Evolutionary conservation across 2,888 invertebrate genomes (phyloP), one percentile per base, ranked within the genome.

Genomic region (Orthonychiurus folsomi): DNA sequence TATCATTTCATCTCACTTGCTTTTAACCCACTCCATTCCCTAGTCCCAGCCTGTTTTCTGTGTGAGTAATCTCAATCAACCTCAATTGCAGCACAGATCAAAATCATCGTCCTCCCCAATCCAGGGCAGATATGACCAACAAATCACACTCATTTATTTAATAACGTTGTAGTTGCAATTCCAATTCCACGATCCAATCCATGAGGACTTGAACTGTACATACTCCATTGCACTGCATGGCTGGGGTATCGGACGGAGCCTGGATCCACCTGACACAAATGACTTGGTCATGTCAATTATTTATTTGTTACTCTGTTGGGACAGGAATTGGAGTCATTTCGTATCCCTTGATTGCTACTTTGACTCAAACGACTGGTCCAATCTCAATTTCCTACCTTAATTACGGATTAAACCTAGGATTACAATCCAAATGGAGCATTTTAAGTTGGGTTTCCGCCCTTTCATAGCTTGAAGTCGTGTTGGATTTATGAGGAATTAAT

Each of bases 1-100:
- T 37, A 37, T 37, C 37, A 37, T 37, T 37, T 37, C 37, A 37
- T 37, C 37, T 37, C 37, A 37, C 37, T n/a, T n/a, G n/a, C n/a
- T n/a, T n/a, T n/a, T 15, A 37, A 37, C 37, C 37, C 5, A 37
- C 5, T 37, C 9, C 37, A n/a, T n/a, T n/a, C n/a, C n/a, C n/a
- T n/a, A n/a, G n/a, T n/a, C n/a, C n/a, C n/a, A n/a, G n/a, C n/a
- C n/a, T n/a, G n/a, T n/a, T n/a, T 37, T 15, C 37, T 37, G 37
- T 15, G 15, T 9, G 9, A 37, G 15, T 37, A 37, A n/a, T n/a
- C n/a, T n/a, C 15, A 37, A 37, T 37, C 37, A 37, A 37, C 37
- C 37, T 37, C 37, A 37, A 37, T 37, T 37, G 37, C 37, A 37
- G 37, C 5, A 15, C 37, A 37, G 37, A n/a, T n/a, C n/a, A n/a